Evolutionary conservation across 2,888 invertebrate species (phyloP).

Genomic region (Pristionchus arcanus): DNA sequence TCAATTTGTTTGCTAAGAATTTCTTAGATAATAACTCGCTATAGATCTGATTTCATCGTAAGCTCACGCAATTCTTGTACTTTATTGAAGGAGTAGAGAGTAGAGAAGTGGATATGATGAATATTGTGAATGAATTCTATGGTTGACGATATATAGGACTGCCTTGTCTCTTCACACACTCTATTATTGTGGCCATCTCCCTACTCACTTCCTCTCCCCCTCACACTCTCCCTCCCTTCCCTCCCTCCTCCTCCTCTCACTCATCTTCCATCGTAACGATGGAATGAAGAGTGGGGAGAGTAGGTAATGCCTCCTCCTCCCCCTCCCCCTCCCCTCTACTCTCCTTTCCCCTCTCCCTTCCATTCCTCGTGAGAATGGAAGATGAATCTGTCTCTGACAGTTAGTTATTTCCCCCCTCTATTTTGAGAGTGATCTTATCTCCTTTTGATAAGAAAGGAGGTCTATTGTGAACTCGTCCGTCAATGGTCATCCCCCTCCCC

Average conservation of each 20-base stretch:
- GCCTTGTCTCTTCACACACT: neutral
- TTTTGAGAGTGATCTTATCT: neutral
- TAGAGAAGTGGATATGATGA: neutral
- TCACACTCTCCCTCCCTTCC: neutral
- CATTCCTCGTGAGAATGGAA: neutral
- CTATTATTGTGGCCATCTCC: conserved; percentile 43
- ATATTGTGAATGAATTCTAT: neutral
- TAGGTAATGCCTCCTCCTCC: conserved; percentile 4
- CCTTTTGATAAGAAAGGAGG: neutral
- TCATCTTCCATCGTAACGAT: conserved; percentile 17
- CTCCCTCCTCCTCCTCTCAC: neutral
- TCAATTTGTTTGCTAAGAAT: neutral
- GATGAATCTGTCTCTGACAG: conserved; percentile 21
- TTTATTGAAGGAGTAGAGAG: neutral
- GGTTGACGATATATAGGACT: neutral
- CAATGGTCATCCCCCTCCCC: neutral
- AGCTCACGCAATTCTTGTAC: neutral
- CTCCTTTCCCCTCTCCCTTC: neutral
- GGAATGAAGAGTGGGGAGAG: conserved; percentile 20
- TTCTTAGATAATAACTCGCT: neutral
- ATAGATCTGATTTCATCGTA: neutral
- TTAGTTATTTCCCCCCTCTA: neutral
- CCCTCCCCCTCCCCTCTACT: neutral
- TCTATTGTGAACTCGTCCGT: conserved; percentile 19
- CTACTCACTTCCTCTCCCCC: neutral